phyloP scores from a whole-genome alignment of 2,888 invertebrate genomes.

The Yponomeuta sedellus region DNA sequence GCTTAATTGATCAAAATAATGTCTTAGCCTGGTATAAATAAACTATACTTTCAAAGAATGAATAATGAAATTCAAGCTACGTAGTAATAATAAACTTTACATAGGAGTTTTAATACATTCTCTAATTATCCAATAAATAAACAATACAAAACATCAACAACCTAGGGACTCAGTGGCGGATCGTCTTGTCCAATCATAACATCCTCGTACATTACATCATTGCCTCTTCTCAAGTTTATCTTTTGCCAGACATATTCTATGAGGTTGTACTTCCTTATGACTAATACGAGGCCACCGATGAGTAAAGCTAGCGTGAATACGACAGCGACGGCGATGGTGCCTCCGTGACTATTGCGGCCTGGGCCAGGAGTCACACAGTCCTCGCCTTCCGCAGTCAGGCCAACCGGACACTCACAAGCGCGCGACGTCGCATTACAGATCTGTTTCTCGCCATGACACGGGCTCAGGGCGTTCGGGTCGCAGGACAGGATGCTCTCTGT shows the following conservation, averaged over 20 bases:
- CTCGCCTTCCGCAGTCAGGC: constrained; percentile 41
- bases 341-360: constrained; percentile 32
- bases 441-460: constrained; percentile 47
- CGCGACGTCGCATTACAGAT: constrained; percentile 42
- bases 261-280: constrained; percentile 64
- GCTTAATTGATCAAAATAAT: not conserved
- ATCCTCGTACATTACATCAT: constrained; percentile 69
- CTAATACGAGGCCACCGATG: constrained; percentile 53
- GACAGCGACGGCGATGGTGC: constrained; percentile 49
- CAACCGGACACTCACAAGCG: constrained; percentile 47
- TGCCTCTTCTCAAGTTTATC: constrained; percentile 53
- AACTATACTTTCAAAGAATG: not conserved
- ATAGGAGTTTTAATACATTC: not conserved
- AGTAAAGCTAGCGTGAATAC: constrained; percentile 61
- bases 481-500: constrained; percentile 71
- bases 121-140: not conserved
- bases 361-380: constrained; percentile 37
- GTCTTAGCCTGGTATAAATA: not conserved
- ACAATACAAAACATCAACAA: not conserved
- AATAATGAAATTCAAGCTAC: not conserved
- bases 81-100: not conserved
- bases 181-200: constrained; percentile 75
- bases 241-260: constrained; percentile 58
- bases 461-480: constrained; percentile 41
- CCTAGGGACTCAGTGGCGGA: constrained; percentile 64